Base-by-base conservation (phyloP, 2,888 invertebrate species). In the Leuctra nigra region DNA sequence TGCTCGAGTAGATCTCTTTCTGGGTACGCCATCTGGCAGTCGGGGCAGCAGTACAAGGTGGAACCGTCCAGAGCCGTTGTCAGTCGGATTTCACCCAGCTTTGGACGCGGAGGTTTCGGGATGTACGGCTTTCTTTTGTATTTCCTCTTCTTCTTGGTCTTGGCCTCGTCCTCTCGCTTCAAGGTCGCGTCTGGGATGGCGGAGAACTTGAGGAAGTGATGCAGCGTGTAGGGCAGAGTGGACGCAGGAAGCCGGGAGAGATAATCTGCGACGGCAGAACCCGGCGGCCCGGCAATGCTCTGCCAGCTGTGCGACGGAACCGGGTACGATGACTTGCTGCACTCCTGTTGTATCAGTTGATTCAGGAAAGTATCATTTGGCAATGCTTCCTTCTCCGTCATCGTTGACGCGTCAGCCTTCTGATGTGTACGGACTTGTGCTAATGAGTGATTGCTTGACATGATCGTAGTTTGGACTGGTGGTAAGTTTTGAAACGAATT, bases 11-110 rank as follows among this genome's bases (percentile, higher is more conserved):
- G 47, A 53, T 56, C 53, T 55, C 57, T 57, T 57, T 64, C 60
- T 55, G 62, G 61, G 59, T 64, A 59, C 41, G 62, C 56, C 60
- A 61, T 50, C 53, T 64, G 54, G 57, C 63, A 60, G 59, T 61
- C 55, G 52, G 63, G 55, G 56, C 62, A 59, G 58, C 62, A 56
- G 58, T 61, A 60, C 44, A 62, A 44, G 4, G 59, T 62, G 1
- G 54, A 54, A 35, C 62, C 62, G 47, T 62, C 61, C 53, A 60
- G 22, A 20, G 60, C 57, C 16, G 61, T 58, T n/a, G 61, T 59
- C 11, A 59, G 44, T 39, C 54, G 59, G 7, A 59, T 46, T 25
- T 59, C 59, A 13, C 55, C 57, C 7, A 55, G 55, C 20, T 36
- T 50, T 6, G 55, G 46, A n/a, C 55, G 50, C 9, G 55, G 52